Conservation (phyloP, 2,113 vertebrate genomes). For the Brachypodius melanocephalos region DNA sequence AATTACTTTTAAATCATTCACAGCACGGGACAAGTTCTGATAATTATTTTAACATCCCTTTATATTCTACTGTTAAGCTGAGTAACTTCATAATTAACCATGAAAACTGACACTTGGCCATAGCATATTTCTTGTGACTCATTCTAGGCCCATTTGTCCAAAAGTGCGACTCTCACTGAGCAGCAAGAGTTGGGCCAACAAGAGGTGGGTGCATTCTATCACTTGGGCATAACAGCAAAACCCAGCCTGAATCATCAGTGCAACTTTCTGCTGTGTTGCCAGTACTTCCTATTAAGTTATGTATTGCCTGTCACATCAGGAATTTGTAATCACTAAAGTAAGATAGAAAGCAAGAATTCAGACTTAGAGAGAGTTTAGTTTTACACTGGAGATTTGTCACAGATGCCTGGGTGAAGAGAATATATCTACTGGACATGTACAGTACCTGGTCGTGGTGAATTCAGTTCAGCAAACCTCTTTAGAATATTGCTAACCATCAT, state of each 20-base stretch:
- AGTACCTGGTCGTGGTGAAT: conserved; percentile 89
- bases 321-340: neutral
- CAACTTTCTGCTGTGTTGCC: conserved; percentile 62
- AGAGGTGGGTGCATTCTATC: neutral
- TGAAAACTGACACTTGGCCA: conserved; percentile 65
- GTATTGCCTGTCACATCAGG: neutral
- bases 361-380: conserved; percentile 51
- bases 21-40: conserved; percentile 60
- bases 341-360: conserved; percentile 33
- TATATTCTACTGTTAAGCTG: conserved; percentile 16
- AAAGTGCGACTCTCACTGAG: neutral
- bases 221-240: conserved; percentile 1
- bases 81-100: conserved; percentile 42
- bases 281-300: conserved; percentile 57
- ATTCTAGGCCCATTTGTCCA: neutral
- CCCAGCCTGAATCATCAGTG: conserved; percentile 55
- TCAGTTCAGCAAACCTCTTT: conserved; percentile 97
- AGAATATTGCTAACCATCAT: conserved; percentile 98
- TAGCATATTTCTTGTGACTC: conserved; percentile 50
- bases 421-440: conserved; percentile 77
- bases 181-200: neutral
- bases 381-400: conserved; percentile 62
- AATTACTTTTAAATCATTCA: conserved; percentile 69
- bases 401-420: conserved; percentile 60
- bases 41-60: conserved; percentile 33